Percentiles rank a stretch among this genome's conserved stretches.
These are phyloP conservation scores for Condylura cristata DNA, from an alignment of 2,113 vertebrate genomes.

Conservation along the genomic window DNA sequence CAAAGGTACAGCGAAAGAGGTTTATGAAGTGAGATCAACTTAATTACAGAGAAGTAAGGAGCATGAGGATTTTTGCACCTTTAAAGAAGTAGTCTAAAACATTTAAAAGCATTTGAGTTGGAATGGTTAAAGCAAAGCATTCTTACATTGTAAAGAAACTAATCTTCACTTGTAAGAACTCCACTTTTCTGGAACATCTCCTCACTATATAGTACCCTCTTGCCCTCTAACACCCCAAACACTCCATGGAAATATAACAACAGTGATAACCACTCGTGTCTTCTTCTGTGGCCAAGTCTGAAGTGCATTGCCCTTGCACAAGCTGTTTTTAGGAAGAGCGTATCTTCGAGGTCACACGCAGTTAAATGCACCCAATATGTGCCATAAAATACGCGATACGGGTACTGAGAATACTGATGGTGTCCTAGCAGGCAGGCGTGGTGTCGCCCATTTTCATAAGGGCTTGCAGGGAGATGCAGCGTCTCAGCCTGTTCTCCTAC, in stretches of 20 bases:
- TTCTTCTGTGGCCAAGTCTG: not conserved
- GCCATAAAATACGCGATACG: not conserved
- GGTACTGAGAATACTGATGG: not conserved
- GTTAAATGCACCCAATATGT: not conserved
- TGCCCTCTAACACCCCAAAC: not conserved
- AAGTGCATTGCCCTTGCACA: not conserved
- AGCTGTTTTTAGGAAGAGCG: not conserved
- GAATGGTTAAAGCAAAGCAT: too few relatives aligned
- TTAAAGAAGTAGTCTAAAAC: not conserved
- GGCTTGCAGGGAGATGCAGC: not conserved
- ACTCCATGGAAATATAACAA: not conserved
- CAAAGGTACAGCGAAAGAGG: not conserved
- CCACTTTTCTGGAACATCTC: not conserved
- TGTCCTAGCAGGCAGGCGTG: not conserved
- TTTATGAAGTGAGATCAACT: not conserved
- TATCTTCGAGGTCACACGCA: not conserved
- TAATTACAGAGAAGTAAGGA: not conserved
- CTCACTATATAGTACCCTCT: not conserved
- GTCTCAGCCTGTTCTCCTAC: not conserved
- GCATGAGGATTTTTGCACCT: not conserved
- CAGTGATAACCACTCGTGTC: not conserved
- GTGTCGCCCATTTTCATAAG: not conserved
- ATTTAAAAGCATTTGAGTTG: too few relatives aligned
- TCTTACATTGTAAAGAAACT: too few relatives aligned
- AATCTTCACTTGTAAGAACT: too few relatives aligned